Conservation (phyloP, 2,113 vertebrate species). For the Oenanthe oenanthe region DNA sequence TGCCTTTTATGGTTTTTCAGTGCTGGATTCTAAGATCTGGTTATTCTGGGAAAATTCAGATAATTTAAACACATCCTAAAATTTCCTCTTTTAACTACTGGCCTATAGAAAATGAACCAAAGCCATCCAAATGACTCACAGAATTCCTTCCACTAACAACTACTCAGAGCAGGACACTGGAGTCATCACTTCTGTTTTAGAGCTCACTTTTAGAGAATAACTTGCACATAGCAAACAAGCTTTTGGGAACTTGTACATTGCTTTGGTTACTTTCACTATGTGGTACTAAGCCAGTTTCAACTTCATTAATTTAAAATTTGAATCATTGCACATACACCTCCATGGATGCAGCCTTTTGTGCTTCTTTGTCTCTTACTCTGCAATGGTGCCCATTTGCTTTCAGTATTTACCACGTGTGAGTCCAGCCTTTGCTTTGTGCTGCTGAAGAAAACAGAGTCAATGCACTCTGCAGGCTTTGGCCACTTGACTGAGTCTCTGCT, state of each 20-base stretch:
- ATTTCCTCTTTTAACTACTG: not conserved
- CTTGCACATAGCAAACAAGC: not conserved
- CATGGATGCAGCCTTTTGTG: accelerated
- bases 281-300: not conserved
- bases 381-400: not conserved
- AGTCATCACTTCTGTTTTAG: not conserved
- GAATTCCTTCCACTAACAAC: not conserved
- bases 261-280: not conserved
- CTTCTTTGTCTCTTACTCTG: not conserved
- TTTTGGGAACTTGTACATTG: not conserved
- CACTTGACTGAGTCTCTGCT: not conserved
- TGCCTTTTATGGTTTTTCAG: not conserved
- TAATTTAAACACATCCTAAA: not conserved
- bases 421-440: not conserved
- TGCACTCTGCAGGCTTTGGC: not conserved
- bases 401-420: not conserved
- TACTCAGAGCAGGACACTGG: not conserved
- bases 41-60: not conserved
- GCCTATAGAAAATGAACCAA: not conserved
- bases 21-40: not conserved
- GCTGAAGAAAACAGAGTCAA: not conserved
- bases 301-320: not conserved
- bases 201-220: not conserved
- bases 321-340: not conserved
- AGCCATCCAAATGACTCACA: not conserved